Conservation (phyloP, 2,797 vertebrate genomes). For the Monodelphis domestica region DNA sequence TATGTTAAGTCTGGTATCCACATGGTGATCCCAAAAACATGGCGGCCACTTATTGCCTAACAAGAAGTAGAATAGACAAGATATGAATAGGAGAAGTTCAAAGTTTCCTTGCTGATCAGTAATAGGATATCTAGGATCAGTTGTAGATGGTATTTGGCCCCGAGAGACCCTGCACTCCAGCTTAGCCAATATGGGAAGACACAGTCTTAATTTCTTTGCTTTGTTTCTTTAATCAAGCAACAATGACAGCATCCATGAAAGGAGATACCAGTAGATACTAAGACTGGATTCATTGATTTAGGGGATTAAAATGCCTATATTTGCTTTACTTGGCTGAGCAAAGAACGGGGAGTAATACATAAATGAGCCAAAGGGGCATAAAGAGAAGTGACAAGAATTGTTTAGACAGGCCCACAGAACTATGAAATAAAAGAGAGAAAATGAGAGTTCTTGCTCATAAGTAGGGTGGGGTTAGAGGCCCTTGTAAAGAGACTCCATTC, state of each 20-base stretch:
- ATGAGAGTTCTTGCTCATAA: too few species aligned
- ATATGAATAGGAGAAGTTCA: background rate
- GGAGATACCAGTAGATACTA: background rate
- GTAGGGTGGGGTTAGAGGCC: background rate
- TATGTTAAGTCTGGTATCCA: background rate
- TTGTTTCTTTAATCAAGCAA: background rate
- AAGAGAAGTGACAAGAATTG: background rate
- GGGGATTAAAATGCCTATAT: background rate
- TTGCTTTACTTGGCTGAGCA: background rate
- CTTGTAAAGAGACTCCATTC: background rate
- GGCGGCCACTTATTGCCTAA: background rate
- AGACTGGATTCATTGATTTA: background rate
- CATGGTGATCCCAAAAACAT: background rate
- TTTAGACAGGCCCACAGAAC: background rate
- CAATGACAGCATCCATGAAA: background rate
- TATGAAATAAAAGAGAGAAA: background rate
- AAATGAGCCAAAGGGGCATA: background rate
- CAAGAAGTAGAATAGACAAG: background rate
- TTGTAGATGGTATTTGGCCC: background rate
- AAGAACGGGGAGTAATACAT: background rate
- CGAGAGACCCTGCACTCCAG: too few species aligned
- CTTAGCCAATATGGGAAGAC: background rate
- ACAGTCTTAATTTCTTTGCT: background rate
- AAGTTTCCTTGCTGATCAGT: background rate
- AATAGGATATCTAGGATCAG: background rate